A percentile compares a stretch with the other conserved stretches of the same genome.
These are phyloP conservation scores for Caenorhabditis brenneri DNA, from an alignment of 1,140 invertebrate genomes.

Conservation along the genomic window DNA sequence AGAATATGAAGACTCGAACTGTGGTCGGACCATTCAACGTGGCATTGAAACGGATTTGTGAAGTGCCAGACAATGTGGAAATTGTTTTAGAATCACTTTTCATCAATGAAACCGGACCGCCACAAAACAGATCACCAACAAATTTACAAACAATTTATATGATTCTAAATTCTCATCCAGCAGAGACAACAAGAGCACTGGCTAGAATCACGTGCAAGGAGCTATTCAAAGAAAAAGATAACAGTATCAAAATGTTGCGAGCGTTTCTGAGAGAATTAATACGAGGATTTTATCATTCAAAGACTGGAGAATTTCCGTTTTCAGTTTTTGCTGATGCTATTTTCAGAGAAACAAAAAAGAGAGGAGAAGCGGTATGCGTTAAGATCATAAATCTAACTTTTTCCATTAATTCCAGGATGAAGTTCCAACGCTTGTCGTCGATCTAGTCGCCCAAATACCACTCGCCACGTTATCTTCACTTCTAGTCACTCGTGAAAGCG, in stretches of 20 bases:
- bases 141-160: conserved; percentile 26
- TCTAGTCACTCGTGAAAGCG: not conserved
- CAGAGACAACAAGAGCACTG: not conserved
- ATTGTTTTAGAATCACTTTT: not conserved
- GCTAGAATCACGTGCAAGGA: not conserved
- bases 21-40: not conserved
- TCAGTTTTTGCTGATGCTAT: not conserved
- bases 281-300: conserved; percentile 23
- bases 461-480: not conserved
- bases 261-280: not conserved
- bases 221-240: conserved; percentile 1
- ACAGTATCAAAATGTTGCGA: not conserved
- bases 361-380: not conserved
- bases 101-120: not conserved
- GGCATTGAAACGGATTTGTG: not conserved
- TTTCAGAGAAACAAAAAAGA: not conserved
- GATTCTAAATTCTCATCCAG: not conserved
- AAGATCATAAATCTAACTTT: not conserved
- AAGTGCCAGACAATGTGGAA: not conserved
- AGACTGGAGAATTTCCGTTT: conserved; percentile 1
- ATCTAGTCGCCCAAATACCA: not conserved
- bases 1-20: conserved; percentile 15
- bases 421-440: not conserved
- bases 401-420: not conserved
- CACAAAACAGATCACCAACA: not conserved